Conservation (phyloP, 2,113 vertebrate species). For the Oenanthe oenanthe region DNA sequence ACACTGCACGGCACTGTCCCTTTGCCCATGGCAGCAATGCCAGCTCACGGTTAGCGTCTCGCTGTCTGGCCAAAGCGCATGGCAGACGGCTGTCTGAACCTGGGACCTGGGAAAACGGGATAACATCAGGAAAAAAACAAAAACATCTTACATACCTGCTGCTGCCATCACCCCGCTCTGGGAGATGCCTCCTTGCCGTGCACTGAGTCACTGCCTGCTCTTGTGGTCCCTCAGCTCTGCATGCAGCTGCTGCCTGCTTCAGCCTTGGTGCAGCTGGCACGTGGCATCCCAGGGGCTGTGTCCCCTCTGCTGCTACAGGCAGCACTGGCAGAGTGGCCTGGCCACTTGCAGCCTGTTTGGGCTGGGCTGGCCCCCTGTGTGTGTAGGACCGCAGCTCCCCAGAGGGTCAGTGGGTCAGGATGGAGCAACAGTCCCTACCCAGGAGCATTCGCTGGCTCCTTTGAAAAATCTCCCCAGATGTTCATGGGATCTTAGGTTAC, state of each 20-base stretch:
- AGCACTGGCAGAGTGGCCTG: not conserved
- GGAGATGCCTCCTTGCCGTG: not conserved
- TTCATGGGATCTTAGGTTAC: not conserved
- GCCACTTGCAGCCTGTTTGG: not conserved
- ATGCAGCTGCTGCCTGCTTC: not conserved
- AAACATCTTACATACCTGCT: constrained; percentile 12
- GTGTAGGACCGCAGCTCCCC: not conserved
- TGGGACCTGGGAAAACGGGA: constrained; percentile 50
- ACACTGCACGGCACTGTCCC: not conserved
- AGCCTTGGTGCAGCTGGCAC: not conserved
- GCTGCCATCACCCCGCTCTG: not conserved
- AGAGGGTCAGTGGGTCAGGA: not conserved
- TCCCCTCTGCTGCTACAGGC: not conserved
- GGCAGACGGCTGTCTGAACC: constrained; percentile 43
- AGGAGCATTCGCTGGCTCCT: not conserved
- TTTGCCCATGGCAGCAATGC: not conserved
- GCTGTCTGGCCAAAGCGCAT: constrained; percentile 1
- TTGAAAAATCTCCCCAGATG: not conserved
- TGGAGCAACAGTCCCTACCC: not conserved
- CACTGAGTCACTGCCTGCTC: constrained; percentile 6
- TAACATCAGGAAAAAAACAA: constrained; percentile 61
- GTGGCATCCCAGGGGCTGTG: not conserved
- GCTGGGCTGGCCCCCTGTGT: not conserved
- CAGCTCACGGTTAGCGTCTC: constrained; percentile 10
- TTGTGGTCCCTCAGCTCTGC: not conserved